phyloP scores from a whole-genome alignment of 2,113 vertebrate genomes.

The Aramus guarauna region DNA sequence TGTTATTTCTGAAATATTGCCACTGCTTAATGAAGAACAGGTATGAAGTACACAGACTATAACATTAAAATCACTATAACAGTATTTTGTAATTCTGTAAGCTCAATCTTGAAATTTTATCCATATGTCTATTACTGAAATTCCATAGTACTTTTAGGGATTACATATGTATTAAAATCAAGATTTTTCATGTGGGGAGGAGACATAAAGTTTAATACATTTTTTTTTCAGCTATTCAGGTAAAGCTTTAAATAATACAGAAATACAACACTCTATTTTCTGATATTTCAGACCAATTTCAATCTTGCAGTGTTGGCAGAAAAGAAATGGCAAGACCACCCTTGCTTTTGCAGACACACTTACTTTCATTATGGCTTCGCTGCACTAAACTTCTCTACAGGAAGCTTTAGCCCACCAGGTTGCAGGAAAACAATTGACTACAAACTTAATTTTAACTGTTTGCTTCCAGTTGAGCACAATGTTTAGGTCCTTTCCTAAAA shows the following conservation, averaged over 20 bases:
- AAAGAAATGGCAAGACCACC: not conserved
- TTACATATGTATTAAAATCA: not conserved
- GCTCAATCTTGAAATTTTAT: not conserved
- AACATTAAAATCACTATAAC: not conserved
- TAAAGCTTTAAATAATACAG: not conserved
- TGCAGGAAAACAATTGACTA: not conserved
- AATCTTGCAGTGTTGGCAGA: not conserved
- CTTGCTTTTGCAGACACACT: not conserved
- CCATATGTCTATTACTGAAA: not conserved
- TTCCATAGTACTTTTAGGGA: not conserved
- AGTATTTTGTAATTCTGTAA: not conserved
- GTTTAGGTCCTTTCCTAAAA: not conserved
- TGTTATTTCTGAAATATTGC: not conserved
- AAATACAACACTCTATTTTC: not conserved
- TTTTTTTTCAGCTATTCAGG: not conserved
- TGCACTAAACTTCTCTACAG: not conserved
- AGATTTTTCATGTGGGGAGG: not conserved
- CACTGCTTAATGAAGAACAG: not conserved
- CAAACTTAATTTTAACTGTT: not conserved
- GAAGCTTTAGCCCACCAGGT: not conserved
- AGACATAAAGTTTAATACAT: not conserved
- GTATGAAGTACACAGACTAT: not conserved
- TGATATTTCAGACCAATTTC: not conserved
- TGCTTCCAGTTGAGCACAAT: not conserved
- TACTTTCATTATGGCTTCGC: not conserved